A percentile compares a stretch with the other conserved stretches of the same genome.
Evolutionary conservation across 2,797 vertebrate genomes (phyloP).

Genomic region (Pteropus rufus): DNA sequence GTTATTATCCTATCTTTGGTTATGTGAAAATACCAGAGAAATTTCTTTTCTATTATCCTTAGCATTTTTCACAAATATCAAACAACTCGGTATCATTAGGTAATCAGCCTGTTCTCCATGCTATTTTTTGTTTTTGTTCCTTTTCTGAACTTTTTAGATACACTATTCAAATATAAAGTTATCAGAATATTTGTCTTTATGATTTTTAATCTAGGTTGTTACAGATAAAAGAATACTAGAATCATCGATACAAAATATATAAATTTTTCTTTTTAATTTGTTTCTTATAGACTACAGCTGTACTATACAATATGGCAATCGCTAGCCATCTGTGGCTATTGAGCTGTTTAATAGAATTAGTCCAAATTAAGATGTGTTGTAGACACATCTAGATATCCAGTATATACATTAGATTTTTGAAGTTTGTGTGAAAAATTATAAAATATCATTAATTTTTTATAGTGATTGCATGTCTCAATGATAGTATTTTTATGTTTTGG

Average conservation of each 20-base stretch:
- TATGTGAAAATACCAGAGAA: conserved; percentile 10
- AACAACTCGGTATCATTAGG: background rate
- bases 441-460: background rate
- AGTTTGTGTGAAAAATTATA: background rate
- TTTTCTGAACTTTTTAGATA: conserved; percentile 22
- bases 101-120: background rate
- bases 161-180: background rate
- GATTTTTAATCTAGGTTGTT: background rate
- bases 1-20: background rate
- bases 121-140: background rate
- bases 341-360: background rate
- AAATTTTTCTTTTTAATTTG: background rate
- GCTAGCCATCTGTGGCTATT: background rate
- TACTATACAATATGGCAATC: background rate
- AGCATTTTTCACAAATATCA: background rate
- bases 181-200: background rate
- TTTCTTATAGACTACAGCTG: background rate
- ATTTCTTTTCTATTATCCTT: conserved; percentile 3
- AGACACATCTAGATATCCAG: background rate
- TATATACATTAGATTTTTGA: background rate
- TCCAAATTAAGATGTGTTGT: background rate
- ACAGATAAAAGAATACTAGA: background rate
- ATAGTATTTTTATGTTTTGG: background rate
- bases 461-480: background rate
- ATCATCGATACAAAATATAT: background rate